These are phyloP conservation scores for Romanogobio albipinnatus DNA, from an alignment of 2,113 vertebrate genomes.

Conservation along the genomic window DNA sequence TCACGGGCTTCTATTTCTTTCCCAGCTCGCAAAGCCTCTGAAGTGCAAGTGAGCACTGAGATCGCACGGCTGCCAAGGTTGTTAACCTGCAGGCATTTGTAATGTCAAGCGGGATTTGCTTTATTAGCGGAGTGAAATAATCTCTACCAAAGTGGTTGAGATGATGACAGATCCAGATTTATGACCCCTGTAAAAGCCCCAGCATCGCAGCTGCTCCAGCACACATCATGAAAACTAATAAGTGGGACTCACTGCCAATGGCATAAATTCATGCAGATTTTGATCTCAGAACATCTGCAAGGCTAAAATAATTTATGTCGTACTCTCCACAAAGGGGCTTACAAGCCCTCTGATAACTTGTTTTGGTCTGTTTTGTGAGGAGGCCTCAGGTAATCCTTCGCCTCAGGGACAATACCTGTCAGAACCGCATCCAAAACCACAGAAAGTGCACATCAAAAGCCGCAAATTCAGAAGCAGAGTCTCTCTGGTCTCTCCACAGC, in stretches of 20 bases:
- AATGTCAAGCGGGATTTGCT: constrained; percentile 61
- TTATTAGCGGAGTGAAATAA: constrained; percentile 50
- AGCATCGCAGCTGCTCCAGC: constrained; percentile 52
- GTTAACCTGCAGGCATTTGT: constrained; percentile 63
- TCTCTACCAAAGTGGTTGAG: constrained; percentile 49
- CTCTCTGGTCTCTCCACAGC: constrained; percentile 28
- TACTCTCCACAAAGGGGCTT: constrained; percentile 63
- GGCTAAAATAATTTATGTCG: constrained; percentile 70
- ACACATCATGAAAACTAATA: constrained; percentile 67
- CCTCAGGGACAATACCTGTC: constrained; percentile 48
- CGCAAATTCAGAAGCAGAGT: constrained; percentile 45
- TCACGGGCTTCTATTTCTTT: constrained; percentile 44
- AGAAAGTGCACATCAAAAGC: constrained; percentile 42
- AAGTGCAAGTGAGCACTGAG: constrained; percentile 41
- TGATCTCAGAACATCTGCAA: constrained; percentile 69
- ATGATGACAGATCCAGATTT: constrained; percentile 57
- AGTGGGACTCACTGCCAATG: constrained; percentile 62
- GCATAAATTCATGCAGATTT: constrained; percentile 78
- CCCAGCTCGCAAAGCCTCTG: constrained; percentile 44
- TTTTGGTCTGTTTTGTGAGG: constrained; percentile 60
- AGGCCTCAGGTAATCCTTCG: constrained; percentile 38
- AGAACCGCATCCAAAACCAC: constrained; percentile 40
- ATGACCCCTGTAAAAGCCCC: constrained; percentile 56
- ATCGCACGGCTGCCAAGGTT: constrained; percentile 56
- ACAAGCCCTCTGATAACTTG: constrained; percentile 52